Base-by-base conservation (phyloP, 2,888 invertebrate species). In the Heteromurus nitidus region DNA sequence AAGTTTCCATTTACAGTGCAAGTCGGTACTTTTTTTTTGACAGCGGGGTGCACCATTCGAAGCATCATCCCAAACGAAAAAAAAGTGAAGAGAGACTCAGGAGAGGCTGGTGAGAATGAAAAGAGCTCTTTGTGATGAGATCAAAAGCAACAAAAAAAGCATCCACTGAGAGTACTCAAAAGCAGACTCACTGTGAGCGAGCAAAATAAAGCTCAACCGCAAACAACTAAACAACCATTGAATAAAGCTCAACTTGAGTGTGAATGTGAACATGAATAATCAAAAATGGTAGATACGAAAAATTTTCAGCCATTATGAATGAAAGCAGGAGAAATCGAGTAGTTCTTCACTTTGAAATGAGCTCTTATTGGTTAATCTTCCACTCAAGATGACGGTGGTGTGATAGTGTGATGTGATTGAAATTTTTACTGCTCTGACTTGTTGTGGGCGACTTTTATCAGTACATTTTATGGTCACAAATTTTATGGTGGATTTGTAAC, bases 211-310 rank as follows among this genome's bases (percentile, higher is more conserved):
- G 58, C 58, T 58, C 50, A 58, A 58, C 58, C 58, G 24, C 58
- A 58, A 24, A 36, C 58, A 58, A 58, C 7, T 58, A 20, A 24
- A 58, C 28, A 65, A 44, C 47, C 64, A 44, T 73, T 73, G 53
- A 65, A 65, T 55, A 65, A 53, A 53, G 65, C 28, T 53, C 26
- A 65, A n/a, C 22, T 74, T 53, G 70, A 70, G 77, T 70, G 77
- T 70, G 64, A 79, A 70, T 70, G 2, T 55, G 53, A 70, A 24
- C 62, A 70, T 62, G 77, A 70, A 64, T 79, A 64, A 70, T 64
- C 70, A 64, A 62, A 70, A 62, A 70, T 70, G 50, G 62, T 53
- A 24, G 11, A 18, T 26, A 53, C 26, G 20, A 73, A 24, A 11
- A 67, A 53, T 31, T 20, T 31, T 9, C 36, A 36, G 36, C 9